Evolutionary conservation across 2,888 invertebrate genomes (phyloP), one percentile per base, ranked within the genome.

Genomic region (Leptura quadrifasciata): DNA sequence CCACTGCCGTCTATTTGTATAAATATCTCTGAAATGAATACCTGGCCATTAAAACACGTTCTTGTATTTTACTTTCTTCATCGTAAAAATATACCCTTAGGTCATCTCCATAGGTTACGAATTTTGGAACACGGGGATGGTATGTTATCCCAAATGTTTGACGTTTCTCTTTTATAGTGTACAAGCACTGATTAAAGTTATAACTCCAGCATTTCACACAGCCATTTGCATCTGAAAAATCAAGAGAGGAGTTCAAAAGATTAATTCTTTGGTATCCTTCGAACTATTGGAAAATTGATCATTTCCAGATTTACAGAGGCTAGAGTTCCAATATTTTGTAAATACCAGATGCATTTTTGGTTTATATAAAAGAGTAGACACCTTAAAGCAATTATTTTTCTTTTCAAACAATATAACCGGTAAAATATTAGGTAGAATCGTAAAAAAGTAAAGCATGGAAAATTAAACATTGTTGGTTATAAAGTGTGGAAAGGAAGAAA

Each of bases 151-250:
- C 93, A 75, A 93, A 90, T 0, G 92, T 92, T 88, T 94, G 93
- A 31, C 94, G 89, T 78, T 92, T 92, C 84, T 94, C 94, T 78
- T 91, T 89, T 82, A 94, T 92, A 0, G 93, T 93, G 80, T 92
- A 93, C 52, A 94, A 84, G 83, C 94, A 93, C 82, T 92, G 91
- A 31, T 91, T 90, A 80, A 91, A 92, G 84, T 92, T 91, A 85
- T 93, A 93, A 86, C 93, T 92, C 94, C 94, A 94, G 83, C 92
- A 92, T 88, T 94, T 94, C 8, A 94, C 91, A 83, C 91, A 91
- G 52, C 94, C 94, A 82, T 92, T 93, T 3, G 92, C 91, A 90
- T 94, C 94, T 94, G 83, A 64, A 24, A 15, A 55, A 20, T 55
- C 18, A 55, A 18, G 3, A 8, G n/a, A n/a, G n/a, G n/a, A n/a